Evolutionary conservation across 2,888 invertebrate genomes (phyloP).

Genomic region (Leptarthrus brevirostris): DNA sequence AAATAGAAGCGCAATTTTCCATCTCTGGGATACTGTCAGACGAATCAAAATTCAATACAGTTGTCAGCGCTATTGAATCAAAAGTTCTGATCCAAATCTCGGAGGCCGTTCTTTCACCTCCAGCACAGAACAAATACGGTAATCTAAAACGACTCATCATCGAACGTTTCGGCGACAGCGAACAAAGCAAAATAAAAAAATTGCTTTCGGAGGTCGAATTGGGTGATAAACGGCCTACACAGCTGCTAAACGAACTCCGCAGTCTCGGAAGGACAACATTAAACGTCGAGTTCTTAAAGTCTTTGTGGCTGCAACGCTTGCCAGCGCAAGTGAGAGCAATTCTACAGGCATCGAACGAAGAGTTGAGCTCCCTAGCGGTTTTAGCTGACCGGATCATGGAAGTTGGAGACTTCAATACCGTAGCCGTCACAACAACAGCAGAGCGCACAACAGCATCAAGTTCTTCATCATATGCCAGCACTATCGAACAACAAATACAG

Average conservation of each 20-base stretch:
- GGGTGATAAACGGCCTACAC: neutral
- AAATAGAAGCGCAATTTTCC: neutral
- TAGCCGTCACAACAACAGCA: neutral
- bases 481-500: neutral
- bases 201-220: neutral
- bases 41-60: neutral
- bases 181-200: neutral
- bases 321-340: too few relatives aligned
- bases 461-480: too few relatives aligned
- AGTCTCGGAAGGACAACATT: too few relatives aligned
- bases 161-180: neutral
- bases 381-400: neutral
- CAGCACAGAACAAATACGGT: neutral
- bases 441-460: too few relatives aligned
- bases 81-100: neutral
- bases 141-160: neutral
- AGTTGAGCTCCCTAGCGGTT: neutral
- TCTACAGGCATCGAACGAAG: neutral
- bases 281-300: too few relatives aligned
- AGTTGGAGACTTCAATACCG: neutral
- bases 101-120: neutral
- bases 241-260: neutral
- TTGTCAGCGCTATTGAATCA: neutral
- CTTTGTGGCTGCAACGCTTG: neutral
- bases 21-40: neutral